Conservation (phyloP, 2,113 vertebrate species). For the Callithrix jacchus region DNA sequence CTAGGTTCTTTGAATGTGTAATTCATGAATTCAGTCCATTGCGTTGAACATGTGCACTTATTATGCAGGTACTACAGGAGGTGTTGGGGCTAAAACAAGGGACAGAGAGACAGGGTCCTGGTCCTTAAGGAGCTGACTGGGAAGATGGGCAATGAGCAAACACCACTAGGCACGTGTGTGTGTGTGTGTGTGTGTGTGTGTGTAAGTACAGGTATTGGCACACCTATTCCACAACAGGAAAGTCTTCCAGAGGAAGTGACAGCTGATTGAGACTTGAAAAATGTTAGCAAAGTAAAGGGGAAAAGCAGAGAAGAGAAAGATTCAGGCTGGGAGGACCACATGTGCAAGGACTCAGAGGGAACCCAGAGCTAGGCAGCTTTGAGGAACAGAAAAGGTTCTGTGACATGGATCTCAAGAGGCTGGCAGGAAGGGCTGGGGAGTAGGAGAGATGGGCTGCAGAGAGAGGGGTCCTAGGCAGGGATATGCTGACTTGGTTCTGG, state of each 20-base stretch:
- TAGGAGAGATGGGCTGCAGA: rapidly evolving
- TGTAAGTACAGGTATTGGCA: background rate
- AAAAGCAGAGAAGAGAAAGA: background rate
- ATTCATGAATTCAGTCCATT: too few relatives aligned
- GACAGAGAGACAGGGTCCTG: background rate
- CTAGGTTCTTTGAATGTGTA: too few relatives aligned
- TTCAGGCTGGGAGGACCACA: background rate
- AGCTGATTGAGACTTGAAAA: background rate
- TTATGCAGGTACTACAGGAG: background rate
- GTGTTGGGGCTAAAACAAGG: too few relatives aligned
- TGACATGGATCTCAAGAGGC: background rate
- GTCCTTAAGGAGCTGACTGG: background rate
- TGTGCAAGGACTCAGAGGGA: background rate
- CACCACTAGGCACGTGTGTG: too few relatives aligned
- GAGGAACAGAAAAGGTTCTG: background rate
- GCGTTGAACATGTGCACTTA: too few relatives aligned
- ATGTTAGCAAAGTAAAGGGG: background rate
- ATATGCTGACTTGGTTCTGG: too few relatives aligned
- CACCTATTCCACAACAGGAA: background rate
- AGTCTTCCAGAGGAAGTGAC: background rate
- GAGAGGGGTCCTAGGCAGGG: too few relatives aligned
- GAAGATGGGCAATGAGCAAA: background rate
- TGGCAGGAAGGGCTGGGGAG: background rate
- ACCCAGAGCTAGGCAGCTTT: background rate
- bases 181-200: too few relatives aligned